Base-by-base conservation (phyloP, 2,797 vertebrate genomes). In the Spondyliosoma cantharus region DNA sequence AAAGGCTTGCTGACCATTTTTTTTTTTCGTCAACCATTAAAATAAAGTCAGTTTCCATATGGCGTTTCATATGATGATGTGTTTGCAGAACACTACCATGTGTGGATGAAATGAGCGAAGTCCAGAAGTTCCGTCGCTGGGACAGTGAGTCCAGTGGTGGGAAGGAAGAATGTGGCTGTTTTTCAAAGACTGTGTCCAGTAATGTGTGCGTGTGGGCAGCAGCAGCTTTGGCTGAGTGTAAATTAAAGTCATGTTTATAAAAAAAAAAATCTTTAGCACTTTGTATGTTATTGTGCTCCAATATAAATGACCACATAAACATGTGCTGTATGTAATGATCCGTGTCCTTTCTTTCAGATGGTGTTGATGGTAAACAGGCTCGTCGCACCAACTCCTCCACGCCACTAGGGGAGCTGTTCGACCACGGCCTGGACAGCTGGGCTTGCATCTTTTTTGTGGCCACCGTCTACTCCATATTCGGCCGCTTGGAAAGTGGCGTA, bases 371-470 rank as follows among this genome's bases (percentile, higher is more conserved):
- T 22, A 99, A 99, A 76, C 98, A 99, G 90, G 98, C 98, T 0
- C 96, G 98, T 3, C 93, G 98, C 84, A 99, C 98, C 49, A 98
- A 96, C 91, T 99, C 98, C 81, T 99, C 97, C 91, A 98, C 97
- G 0, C 98, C 98, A 0, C 91, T 99, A 24, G 98, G 98, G 81
- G 98, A 99, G 91, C 97, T 99, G 27, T 99, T 99, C 80, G 98
- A 99, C 90, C 98, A 99, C 0, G 98, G 98, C 67, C 91, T 99
- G 87, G 98, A 99, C 92, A 99, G 98, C 90, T 99, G 98, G 98
- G 96, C 98, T 0, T 99, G 98, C 7, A 95, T 99, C 56, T 99
- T 96, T 91, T 99, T 99, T 0, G 98, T 99, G 32, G 96, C 97
- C 62, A 96, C 97, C 0, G 97, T 99, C 9, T 99, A 99, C 92